These are phyloP conservation scores for Drosophila serrata DNA, from an alignment of 1,140 invertebrate species.

Conservation along the genomic window DNA sequence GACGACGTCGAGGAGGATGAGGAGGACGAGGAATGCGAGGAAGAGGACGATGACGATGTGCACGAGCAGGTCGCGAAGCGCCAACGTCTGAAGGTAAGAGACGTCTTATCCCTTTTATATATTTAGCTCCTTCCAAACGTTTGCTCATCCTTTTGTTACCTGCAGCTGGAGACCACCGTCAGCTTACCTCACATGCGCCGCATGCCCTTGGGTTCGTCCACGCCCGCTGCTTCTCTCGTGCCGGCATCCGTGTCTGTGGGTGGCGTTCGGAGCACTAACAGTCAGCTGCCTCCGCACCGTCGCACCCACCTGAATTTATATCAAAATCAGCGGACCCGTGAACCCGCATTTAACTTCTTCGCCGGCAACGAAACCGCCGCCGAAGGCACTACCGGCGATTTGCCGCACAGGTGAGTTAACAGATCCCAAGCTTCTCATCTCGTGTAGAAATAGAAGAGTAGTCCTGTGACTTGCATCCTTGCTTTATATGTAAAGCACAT, in stretches of 20 bases:
- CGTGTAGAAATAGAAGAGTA: not conserved
- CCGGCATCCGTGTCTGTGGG: conserved; percentile 18
- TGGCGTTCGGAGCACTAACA: conserved; percentile 14
- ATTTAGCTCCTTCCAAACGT: no score
- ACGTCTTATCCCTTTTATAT: no score
- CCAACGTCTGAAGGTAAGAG: conserved; percentile 33
- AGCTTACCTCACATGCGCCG: conserved; percentile 42
- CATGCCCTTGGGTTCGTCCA: conserved; percentile 49
- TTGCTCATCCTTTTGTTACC: not conserved
- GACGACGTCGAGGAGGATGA: conserved; percentile 36
- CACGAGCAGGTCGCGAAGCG: conserved; percentile 35
- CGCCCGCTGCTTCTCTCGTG: conserved; percentile 45
- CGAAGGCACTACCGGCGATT: conserved; percentile 67
- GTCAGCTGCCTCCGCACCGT: conserved; percentile 43
- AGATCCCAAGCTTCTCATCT: not conserved
- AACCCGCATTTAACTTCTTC: conserved; percentile 69
- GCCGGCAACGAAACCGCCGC: conserved; percentile 56
- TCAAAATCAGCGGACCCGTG: conserved; percentile 56
- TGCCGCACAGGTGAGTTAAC: conserved; percentile 58
- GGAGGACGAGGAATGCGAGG: conserved; percentile 52
- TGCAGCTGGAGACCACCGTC: conserved; percentile 29
- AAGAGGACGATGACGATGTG: conserved; percentile 59
- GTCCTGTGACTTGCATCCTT: not conserved
- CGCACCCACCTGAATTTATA: conserved; percentile 58
- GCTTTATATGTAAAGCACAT: not conserved